Evolutionary conservation across 2,888 invertebrate genomes (phyloP).

Genomic region (Synanthedon vespiformis): DNA sequence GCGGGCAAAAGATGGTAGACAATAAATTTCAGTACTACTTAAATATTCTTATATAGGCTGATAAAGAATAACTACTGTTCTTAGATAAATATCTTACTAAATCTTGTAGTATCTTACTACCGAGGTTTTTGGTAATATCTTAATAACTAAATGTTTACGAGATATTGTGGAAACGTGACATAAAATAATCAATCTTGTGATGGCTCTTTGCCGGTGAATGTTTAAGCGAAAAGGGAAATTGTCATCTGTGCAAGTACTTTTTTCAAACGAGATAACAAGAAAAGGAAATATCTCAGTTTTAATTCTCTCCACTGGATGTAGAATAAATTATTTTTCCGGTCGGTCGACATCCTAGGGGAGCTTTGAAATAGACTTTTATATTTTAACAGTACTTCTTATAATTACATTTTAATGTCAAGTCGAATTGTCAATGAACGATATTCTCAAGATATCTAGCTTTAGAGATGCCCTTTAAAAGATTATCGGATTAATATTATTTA

Average conservation of each 20-base stretch:
- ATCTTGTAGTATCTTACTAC: no score
- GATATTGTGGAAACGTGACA: background rate
- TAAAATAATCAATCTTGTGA: background rate
- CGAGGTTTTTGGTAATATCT: no score
- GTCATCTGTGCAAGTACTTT: conserved; percentile 8
- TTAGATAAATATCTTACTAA: no score
- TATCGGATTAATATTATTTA: background rate
- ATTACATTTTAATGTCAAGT: conserved; percentile 15
- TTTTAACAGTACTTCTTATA: conserved; percentile 19
- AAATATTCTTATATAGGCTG: no score
- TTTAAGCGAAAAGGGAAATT: conserved; percentile 6
- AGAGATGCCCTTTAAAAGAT: background rate
- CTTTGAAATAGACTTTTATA: conserved; percentile 30
- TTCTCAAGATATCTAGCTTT: background rate
- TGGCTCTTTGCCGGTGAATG: conserved; percentile 2
- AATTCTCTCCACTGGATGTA: conserved; percentile 24
- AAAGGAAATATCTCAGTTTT: conserved; percentile 23
- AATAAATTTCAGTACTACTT: no score
- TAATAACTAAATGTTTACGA: background rate
- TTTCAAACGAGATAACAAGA: conserved; percentile 7
- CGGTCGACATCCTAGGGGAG: conserved; percentile 14
- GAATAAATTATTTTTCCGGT: conserved; percentile 33
- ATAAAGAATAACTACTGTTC: no score
- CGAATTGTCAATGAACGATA: background rate
- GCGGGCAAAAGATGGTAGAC: no score